A percentile compares a stretch with the other conserved stretches of the same genome.
phyloP scores from a whole-genome alignment of 2,888 invertebrate genomes.

The Phaedon cochleariae region DNA sequence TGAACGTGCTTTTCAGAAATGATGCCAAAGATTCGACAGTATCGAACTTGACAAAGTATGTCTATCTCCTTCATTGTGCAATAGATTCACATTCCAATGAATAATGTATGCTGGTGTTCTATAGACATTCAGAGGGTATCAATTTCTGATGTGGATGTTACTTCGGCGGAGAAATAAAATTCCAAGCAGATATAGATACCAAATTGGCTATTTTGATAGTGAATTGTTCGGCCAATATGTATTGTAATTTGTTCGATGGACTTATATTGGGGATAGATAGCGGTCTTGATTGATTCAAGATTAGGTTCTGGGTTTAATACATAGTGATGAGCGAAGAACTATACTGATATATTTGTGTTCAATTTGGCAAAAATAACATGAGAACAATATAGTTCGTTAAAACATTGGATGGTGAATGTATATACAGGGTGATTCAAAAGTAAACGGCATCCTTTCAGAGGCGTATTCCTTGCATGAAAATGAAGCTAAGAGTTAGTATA shows the following conservation, averaged over 20 bases:
- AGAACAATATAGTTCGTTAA: too few species aligned
- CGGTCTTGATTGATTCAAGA: conserved; percentile 37
- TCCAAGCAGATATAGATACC: conserved; percentile 46
- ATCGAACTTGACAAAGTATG: background rate
- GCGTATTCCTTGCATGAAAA: too few species aligned
- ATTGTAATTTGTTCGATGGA: conserved; percentile 51
- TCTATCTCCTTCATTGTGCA: background rate
- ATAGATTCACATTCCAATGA: background rate
- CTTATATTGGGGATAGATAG: conserved; percentile 33
- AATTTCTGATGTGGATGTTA: conserved; percentile 23
- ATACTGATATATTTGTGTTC: background rate
- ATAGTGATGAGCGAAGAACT: conserved; percentile 36
- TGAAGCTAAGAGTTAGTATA: too few species aligned
- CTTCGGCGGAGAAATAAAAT: conserved; percentile 34
- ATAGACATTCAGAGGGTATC: conserved; percentile 8
- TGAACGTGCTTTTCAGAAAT: too few species aligned
- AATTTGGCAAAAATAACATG: background rate
- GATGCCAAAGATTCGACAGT: background rate
- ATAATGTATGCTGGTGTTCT: background rate
- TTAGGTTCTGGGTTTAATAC: conserved; percentile 40
- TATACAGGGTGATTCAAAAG: too few species aligned
- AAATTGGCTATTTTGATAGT: conserved; percentile 54
- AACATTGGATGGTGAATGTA: too few species aligned
- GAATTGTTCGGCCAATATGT: conserved; percentile 51
- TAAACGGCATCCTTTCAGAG: too few species aligned